Conservation (phyloP, 2,797 vertebrate genomes). For the Balearica regulorum region DNA sequence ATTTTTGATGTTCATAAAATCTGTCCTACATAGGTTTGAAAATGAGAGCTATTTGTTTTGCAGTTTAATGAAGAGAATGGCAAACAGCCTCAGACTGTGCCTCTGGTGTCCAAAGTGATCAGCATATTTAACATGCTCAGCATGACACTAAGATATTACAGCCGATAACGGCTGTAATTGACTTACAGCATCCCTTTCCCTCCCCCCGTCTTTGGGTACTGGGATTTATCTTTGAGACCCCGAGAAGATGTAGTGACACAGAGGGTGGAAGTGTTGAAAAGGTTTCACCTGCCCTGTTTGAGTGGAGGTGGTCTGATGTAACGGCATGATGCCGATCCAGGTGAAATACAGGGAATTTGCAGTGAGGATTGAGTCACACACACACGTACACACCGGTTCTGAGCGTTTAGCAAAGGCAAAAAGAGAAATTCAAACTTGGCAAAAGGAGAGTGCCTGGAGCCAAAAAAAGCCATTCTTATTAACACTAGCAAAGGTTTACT, state of each 20-base stretch:
- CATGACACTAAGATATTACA: conserved; percentile 82
- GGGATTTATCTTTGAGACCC: conserved; percentile 62
- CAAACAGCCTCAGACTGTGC: conserved; percentile 75
- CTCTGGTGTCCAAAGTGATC: conserved; percentile 79
- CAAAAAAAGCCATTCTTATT: conserved; percentile 57
- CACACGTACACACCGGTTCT: not conserved
- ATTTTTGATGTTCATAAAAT: conserved; percentile 60
- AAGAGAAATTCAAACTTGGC: conserved; percentile 37
- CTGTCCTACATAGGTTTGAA: conserved; percentile 56
- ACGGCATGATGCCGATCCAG: not conserved
- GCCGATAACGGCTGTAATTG: conserved; percentile 80
- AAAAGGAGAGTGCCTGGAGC: conserved; percentile 32
- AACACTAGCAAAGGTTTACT: conserved; percentile 31
- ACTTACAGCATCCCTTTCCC: conserved; percentile 74
- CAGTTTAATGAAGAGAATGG: conserved; percentile 85
- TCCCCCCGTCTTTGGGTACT: conserved; percentile 63
- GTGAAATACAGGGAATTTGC: conserved; percentile 1
- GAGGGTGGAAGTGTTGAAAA: not conserved
- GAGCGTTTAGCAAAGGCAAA: not conserved
- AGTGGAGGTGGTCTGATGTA: not conserved
- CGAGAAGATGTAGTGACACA: conserved; percentile 8
- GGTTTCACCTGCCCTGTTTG: not conserved
- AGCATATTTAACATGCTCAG: conserved; percentile 90
- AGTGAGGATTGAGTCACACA: not conserved
- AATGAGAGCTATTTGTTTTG: conserved; percentile 73